Evolutionary conservation across 2,888 invertebrate species (phyloP).

Genomic region (Leptarthrus brevirostris): DNA sequence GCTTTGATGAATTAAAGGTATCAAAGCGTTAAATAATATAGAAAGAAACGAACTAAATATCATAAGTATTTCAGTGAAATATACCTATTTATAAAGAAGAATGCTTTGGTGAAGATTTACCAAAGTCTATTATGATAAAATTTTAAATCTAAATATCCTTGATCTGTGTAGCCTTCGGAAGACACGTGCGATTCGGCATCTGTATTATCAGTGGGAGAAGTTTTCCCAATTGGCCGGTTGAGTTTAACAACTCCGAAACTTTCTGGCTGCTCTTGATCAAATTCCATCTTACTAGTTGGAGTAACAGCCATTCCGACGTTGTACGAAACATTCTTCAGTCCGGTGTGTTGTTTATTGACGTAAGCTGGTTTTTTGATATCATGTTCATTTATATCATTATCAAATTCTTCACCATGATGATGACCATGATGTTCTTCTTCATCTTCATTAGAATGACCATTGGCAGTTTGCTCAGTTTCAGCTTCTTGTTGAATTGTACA

Average conservation of each 20-base stretch:
- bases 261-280: slow-evolving; percentile 63
- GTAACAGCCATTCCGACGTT: slow-evolving; percentile 66
- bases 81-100: too few relatives aligned
- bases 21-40: too few relatives aligned
- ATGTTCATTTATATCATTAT: slow-evolving; percentile 57
- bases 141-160: slow-evolving; percentile 80
- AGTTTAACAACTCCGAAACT: slow-evolving; percentile 62
- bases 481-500: slow-evolving; percentile 9
- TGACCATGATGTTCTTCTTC: slow-evolving; percentile 17
- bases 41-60: too few relatives aligned
- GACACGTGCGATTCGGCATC: slow-evolving; percentile 65
- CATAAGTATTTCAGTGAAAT: too few relatives aligned
- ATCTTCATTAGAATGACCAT: slow-evolving; percentile 34
- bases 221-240: slow-evolving; percentile 59
- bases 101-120: slow-evolving; percentile 66
- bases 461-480: slow-evolving; percentile 13
- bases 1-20: too few relatives aligned
- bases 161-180: slow-evolving; percentile 71
- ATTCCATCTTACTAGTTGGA: slow-evolving; percentile 66
- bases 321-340: slow-evolving; percentile 66
- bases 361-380: slow-evolving; percentile 60
- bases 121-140: slow-evolving; percentile 83
- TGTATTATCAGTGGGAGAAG: slow-evolving; percentile 48
- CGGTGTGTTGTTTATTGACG: slow-evolving; percentile 65
- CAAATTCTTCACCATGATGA: not conserved